Evolutionary conservation across 1,140 invertebrate genomes (phyloP).

Genomic region (Drosophila pachea): DNA sequence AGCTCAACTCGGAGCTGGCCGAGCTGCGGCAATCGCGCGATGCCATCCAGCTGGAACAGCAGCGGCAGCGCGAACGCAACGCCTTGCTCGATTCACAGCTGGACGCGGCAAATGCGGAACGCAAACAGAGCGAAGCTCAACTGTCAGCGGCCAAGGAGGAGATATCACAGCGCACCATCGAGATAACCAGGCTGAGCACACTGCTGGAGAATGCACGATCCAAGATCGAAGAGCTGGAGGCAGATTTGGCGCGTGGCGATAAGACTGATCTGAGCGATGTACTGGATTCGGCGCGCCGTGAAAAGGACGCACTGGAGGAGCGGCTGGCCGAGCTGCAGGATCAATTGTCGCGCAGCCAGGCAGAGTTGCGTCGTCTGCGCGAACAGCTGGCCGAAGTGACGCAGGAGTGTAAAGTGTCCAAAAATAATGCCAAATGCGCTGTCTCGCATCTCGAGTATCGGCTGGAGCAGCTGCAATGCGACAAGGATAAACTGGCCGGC

Average conservation of each 20-base stretch:
- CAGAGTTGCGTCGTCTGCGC: constrained; percentile 86
- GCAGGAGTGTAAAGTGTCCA: constrained; percentile 88
- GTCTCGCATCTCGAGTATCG: constrained; percentile 89
- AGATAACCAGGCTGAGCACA: constrained; percentile 87
- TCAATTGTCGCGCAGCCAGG: constrained; percentile 86
- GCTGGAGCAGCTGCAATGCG: constrained; percentile 85
- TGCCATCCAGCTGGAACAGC: constrained; percentile 81
- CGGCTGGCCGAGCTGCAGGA: constrained; percentile 87
- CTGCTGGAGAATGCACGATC: constrained; percentile 89
- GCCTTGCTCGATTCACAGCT: constrained; percentile 85
- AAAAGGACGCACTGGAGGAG: constrained; percentile 85
- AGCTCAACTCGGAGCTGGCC: constrained; percentile 85
- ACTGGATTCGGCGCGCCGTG: constrained; percentile 84
- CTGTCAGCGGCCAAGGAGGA: constrained; percentile 85
- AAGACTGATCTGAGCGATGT: constrained; percentile 86
- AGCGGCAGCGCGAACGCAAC: constrained; percentile 83
- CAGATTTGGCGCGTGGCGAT: constrained; percentile 81
- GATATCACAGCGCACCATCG: constrained; percentile 84
- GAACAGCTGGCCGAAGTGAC: constrained; percentile 86
- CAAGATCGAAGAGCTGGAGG: constrained; percentile 84
- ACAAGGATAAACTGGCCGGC: constrained; percentile 84
- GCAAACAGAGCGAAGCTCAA: constrained; percentile 86
- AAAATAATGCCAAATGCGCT: constrained; percentile 90
- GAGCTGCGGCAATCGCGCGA: constrained; percentile 80
- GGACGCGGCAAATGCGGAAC: constrained; percentile 85